Evolutionary conservation across 2,888 invertebrate genomes (phyloP).

Genomic region (Heliconius ismenius): DNA sequence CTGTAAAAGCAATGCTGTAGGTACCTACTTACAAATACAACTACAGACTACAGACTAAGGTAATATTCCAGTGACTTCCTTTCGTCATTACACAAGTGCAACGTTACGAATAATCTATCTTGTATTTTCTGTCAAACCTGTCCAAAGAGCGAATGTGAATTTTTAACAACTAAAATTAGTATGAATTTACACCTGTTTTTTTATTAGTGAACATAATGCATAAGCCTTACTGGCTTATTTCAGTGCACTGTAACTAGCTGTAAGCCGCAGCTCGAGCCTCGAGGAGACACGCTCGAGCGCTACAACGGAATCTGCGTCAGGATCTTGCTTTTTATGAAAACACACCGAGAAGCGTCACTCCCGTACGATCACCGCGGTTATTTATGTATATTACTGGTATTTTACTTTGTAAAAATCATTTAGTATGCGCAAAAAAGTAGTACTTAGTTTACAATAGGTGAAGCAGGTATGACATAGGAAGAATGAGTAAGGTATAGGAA

Average conservation of each 20-base stretch:
- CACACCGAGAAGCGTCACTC: neutral
- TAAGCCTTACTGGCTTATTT: too few species aligned
- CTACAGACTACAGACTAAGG: neutral
- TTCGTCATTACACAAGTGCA: too few species aligned
- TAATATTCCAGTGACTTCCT: neutral
- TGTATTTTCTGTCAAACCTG: neutral
- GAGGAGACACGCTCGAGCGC: constrained; percentile 17
- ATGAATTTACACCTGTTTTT: neutral
- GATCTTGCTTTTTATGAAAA: constrained; percentile 14
- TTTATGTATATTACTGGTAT: neutral
- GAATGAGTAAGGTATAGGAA: too few species aligned
- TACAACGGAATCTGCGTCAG: neutral
- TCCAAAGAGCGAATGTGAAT: neutral
- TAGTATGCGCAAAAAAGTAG: too few species aligned
- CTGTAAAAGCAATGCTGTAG: neutral
- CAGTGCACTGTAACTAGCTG: neutral
- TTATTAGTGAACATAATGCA: neutral
- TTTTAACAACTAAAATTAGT: neutral
- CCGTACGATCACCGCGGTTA: neutral
- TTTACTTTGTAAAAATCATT: too few species aligned
- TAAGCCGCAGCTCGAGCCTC: neutral
- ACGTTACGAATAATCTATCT: too few species aligned
- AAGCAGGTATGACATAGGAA: too few species aligned
- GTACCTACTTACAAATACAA: neutral
- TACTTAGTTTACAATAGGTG: too few species aligned